Evolutionary conservation across 2,888 invertebrate genomes (phyloP).

Genomic region (Amblyjoppa proteus): DNA sequence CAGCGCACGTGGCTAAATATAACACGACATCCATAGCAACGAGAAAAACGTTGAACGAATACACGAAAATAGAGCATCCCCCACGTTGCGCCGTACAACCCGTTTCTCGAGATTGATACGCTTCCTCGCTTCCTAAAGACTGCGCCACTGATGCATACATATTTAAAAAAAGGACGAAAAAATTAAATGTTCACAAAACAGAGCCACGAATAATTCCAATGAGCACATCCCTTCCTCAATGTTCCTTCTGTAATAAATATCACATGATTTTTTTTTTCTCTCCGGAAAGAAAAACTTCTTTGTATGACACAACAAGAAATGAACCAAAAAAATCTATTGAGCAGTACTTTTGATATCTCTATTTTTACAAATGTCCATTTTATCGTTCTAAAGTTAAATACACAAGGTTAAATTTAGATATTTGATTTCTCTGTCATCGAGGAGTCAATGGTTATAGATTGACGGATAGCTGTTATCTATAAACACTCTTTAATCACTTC

Average conservation of each 20-base stretch:
- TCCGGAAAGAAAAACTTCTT: neutral
- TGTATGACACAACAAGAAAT: neutral
- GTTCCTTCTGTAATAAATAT: neutral
- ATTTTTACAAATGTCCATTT: neutral
- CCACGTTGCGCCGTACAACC: conserved; percentile 75
- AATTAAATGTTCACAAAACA: neutral
- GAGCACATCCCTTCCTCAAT: neutral
- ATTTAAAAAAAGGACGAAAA: neutral
- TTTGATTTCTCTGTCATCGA: neutral
- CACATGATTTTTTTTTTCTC: neutral
- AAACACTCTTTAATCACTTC: conserved; percentile 37
- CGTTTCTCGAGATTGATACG: conserved; percentile 48
- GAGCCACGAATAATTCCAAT: neutral
- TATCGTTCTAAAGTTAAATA: neutral
- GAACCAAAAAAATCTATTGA: neutral
- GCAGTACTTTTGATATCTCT: too few species aligned
- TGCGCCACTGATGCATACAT: conserved; percentile 22
- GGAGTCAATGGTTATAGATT: neutral
- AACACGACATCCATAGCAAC: conserved; percentile 70
- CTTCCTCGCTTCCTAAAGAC: conserved; percentile 60
- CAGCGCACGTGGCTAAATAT: conserved; percentile 75
- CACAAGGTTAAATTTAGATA: neutral
- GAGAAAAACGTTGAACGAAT: conserved; percentile 76
- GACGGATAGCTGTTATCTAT: conserved; percentile 8
- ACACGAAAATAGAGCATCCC: conserved; percentile 80